Base-by-base conservation (phyloP, 2,888 invertebrate species). In the Philereme transversata region DNA sequence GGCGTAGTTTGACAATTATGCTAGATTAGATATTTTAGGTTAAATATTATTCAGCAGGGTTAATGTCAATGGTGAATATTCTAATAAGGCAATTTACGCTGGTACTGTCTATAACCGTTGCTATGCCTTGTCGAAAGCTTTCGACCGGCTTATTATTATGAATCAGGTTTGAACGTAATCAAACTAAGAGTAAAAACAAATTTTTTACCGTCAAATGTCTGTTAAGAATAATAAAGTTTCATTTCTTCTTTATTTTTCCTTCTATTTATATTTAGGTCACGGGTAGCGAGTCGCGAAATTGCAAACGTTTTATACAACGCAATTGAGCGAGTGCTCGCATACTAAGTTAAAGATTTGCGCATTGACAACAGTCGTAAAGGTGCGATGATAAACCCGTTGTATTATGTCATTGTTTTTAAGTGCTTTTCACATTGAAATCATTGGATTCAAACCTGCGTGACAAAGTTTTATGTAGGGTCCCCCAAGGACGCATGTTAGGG, bases 181-280 rank as follows among this genome's bases (percentile, higher is more conserved):
- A 22, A 22, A 22, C 3, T 22, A 22, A 22, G 22, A 22, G 22
- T 22, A 22, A 22, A 22, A 22, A 22, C 22, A 2, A 22, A 22
- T 3, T 22, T 22, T 22, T 22, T 22, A 22, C 22, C 22, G 22
- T 2, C 1, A 22, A 3, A 22, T 22, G 22, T 22, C 22, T 22
- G 22, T 22, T 22, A 22, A 22, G 3, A 22, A 22, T 22, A 38
- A 46, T 44, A 49, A 41, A 53, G 53, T 55, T 60, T 60, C 60
- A 58, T 65, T 64, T 64, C 49, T 70, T 64, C 49, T 60, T 48
- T 60, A 56, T 62, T 49, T 78, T 78, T 77, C 76, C 79, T 77
- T 62, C 69, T 73, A 64, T 74, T 64, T 60, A 63, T 55, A 77
- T 79, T 77, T 75, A 54, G 76, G 77, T 81, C 81, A 81, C 72